Conservation (phyloP, 2,888 invertebrate genomes). For the Synergus japonicus region DNA sequence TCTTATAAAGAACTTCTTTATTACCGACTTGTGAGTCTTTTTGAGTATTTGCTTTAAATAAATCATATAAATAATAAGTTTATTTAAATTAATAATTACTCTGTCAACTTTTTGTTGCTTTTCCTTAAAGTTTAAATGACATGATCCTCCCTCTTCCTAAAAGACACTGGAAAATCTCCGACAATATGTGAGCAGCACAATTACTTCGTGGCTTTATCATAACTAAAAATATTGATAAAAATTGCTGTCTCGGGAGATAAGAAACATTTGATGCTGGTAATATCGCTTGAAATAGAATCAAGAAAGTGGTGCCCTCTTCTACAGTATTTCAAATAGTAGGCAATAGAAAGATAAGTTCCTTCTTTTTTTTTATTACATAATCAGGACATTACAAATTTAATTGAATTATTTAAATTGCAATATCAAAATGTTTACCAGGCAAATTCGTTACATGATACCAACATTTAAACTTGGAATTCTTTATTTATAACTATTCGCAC, state of each 20-base stretch:
- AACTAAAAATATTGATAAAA: neutral
- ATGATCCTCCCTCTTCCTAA: neutral
- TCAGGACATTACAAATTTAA: too few species aligned
- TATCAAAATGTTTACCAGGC: too few species aligned
- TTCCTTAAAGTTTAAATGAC: neutral
- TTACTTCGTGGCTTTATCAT: neutral
- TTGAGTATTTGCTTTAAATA: neutral
- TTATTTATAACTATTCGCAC: too few species aligned
- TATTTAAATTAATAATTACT: neutral
- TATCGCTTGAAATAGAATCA: neutral
- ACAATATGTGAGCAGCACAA: neutral
- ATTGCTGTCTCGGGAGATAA: neutral
- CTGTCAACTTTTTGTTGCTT: neutral
- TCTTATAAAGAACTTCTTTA: neutral
- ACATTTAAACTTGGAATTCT: too few species aligned
- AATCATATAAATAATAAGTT: neutral
- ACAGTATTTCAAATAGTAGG: too few species aligned
- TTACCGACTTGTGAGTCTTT: neutral
- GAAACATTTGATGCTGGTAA: neutral
- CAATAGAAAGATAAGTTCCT: too few species aligned
- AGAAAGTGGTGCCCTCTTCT: neutral
- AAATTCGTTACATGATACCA: too few species aligned
- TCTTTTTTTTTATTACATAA: too few species aligned
- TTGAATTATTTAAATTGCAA: too few species aligned
- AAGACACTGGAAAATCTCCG: neutral